Conservation (phyloP, 2,888 invertebrate genomes). For the Metacarcinus magister region DNA sequence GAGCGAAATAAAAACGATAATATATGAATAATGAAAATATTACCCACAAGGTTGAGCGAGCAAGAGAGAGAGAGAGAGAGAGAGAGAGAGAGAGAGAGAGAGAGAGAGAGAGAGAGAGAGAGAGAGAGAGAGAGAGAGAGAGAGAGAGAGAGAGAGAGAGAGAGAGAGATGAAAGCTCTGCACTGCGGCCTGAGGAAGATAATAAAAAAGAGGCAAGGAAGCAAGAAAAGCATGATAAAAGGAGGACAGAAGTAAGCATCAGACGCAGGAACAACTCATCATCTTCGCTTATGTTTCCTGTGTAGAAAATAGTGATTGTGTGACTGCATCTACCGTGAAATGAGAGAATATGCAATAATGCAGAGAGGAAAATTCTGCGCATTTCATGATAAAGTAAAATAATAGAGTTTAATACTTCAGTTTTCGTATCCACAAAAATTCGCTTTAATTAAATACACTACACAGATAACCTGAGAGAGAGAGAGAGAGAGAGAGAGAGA, state of each 20-base stretch:
- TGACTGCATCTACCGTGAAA: not conserved
- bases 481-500: slow-evolving; percentile 21
- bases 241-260: not conserved
- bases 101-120: not conserved
- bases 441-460: no score
- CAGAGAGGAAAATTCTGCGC: not conserved
- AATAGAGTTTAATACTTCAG: no score
- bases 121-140: slow-evolving; percentile 60
- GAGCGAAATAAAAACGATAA: not conserved
- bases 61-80: slow-evolving; percentile 72
- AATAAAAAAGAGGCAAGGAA: not conserved
- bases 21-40: slow-evolving; percentile 3
- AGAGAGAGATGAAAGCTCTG: not conserved
- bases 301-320: slow-evolving; percentile 84
- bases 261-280: no score
- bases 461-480: not conserved
- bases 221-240: not conserved
- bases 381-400: no score
- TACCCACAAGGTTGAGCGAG: not conserved
- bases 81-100: slow-evolving; percentile 71
- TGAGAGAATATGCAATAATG: not conserved
- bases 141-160: slow-evolving; percentile 58
- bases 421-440: no score
- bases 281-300: no score
- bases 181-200: not conserved